Conservation (phyloP, 2,113 vertebrate species). For the Phrynosoma platyrhinos region DNA sequence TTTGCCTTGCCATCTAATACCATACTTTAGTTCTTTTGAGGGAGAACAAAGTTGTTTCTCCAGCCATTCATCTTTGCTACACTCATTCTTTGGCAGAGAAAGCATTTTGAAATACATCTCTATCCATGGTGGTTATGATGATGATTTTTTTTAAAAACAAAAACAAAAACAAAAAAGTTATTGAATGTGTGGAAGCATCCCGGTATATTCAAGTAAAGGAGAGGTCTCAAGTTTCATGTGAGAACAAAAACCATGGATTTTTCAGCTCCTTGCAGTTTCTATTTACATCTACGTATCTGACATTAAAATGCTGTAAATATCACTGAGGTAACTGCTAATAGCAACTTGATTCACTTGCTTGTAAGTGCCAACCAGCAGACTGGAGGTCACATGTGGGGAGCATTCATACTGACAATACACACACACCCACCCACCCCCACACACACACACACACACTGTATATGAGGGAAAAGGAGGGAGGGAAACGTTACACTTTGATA, state of each 20-base stretch:
- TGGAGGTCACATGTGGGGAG: conserved; percentile 52
- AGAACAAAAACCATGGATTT: conserved; percentile 5
- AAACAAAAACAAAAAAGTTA: conserved; percentile 45
- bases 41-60: conserved; percentile 66
- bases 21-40: conserved; percentile 53
- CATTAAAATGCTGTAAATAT: conserved; percentile 68
- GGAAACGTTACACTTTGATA: conserved; percentile 52
- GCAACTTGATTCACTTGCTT: conserved; percentile 32
- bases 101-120: conserved; percentile 42
- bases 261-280: conserved; percentile 51
- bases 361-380: conserved; percentile 58
- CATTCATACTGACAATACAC: conserved; percentile 41
- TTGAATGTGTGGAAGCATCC: conserved; percentile 49
- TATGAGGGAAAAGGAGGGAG: conserved; percentile 29
- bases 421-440: conserved; percentile 7
- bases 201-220: conserved; percentile 34
- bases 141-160: conserved; percentile 36
- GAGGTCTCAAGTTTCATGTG: conserved; percentile 38
- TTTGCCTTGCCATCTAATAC: conserved; percentile 62
- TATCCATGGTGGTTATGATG: neutral
- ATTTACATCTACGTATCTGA: conserved; percentile 64
- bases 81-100: conserved; percentile 71
- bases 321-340: conserved; percentile 64
- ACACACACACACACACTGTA: neutral
- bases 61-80: conserved; percentile 71